Evolutionary conservation across 2,888 invertebrate species (phyloP).

Genomic region (Hemaris fuciformis): DNA sequence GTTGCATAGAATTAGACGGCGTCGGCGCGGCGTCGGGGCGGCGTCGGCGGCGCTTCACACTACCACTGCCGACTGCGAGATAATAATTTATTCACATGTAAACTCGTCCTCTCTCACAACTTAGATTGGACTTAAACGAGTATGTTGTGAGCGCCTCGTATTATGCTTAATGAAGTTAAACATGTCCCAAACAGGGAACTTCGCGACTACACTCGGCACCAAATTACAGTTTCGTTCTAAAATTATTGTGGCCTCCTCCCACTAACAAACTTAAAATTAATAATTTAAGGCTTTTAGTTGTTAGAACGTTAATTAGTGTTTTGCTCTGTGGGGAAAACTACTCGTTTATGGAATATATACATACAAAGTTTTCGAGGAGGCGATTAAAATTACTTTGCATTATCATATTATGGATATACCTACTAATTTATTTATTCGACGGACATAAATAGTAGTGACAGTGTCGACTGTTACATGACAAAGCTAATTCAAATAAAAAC

Average conservation of each 20-base stretch:
- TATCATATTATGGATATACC: neutral
- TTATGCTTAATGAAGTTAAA: slow-evolving; percentile 80
- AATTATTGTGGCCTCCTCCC: slow-evolving; percentile 36
- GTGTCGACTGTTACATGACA: too few species aligned
- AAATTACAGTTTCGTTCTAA: slow-evolving; percentile 48
- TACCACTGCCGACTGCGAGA: slow-evolving; percentile 63
- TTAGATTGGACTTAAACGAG: slow-evolving; percentile 82
- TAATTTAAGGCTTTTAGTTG: slow-evolving; percentile 36
- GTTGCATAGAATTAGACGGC: slow-evolving; percentile 32
- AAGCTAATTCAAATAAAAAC: too few species aligned
- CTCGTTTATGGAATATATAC: neutral
- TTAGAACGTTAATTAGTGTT: slow-evolving; percentile 25
- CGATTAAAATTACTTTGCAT: slow-evolving; percentile 2
- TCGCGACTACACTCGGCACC: slow-evolving; percentile 46
- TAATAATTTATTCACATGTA: slow-evolving; percentile 80
- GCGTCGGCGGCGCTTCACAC: slow-evolving; percentile 34
- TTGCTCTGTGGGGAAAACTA: slow-evolving; percentile 1
- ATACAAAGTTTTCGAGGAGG: neutral
- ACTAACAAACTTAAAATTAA: slow-evolving; percentile 25
- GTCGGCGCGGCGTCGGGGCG: slow-evolving; percentile 11
- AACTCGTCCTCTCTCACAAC: slow-evolving; percentile 70
- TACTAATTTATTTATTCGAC: too few species aligned
- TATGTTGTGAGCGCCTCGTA: slow-evolving; percentile 69
- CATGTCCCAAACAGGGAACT: slow-evolving; percentile 67
- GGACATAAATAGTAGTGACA: too few species aligned